phyloP scores from a whole-genome alignment of 2,888 invertebrate genomes.

The Ophion ventricosus region DNA sequence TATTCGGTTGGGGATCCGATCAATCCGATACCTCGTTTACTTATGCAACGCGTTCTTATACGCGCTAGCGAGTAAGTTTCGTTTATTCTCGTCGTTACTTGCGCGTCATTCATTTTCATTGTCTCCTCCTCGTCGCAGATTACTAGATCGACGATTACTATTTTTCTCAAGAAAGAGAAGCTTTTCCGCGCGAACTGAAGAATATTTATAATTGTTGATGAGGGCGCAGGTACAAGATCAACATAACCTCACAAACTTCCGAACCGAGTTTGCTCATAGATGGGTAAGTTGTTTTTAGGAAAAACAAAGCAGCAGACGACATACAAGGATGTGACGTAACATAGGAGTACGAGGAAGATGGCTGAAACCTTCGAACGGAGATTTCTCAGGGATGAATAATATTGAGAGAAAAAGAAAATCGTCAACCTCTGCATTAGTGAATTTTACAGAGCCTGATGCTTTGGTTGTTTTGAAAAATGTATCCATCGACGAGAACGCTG shows the following conservation, averaged over 20 bases:
- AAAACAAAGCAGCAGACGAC: background rate
- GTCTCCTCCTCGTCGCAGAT: background rate
- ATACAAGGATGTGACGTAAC: no score
- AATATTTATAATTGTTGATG: background rate
- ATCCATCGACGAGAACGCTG: background rate
- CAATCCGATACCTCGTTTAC: background rate
- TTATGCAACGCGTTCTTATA: background rate
- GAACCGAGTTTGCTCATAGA: background rate
- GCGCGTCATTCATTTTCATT: no score
- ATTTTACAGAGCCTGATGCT: background rate
- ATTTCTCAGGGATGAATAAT: background rate
- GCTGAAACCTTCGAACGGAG: background rate
- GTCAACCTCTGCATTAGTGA: background rate
- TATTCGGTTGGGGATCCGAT: background rate
- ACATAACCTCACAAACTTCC: background rate
- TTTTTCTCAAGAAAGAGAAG: no score
- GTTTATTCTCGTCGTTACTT: background rate
- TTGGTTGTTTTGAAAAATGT: background rate
- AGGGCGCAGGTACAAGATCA: background rate
- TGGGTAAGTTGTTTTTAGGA: background rate
- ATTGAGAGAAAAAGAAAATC: background rate
- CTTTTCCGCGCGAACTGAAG: no score
- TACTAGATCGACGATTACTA: no score
- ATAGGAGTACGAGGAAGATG: no score
- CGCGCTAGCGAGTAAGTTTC: background rate